Base-by-base conservation (phyloP, 2,113 vertebrate genomes). In the Hassar affinis region DNA sequence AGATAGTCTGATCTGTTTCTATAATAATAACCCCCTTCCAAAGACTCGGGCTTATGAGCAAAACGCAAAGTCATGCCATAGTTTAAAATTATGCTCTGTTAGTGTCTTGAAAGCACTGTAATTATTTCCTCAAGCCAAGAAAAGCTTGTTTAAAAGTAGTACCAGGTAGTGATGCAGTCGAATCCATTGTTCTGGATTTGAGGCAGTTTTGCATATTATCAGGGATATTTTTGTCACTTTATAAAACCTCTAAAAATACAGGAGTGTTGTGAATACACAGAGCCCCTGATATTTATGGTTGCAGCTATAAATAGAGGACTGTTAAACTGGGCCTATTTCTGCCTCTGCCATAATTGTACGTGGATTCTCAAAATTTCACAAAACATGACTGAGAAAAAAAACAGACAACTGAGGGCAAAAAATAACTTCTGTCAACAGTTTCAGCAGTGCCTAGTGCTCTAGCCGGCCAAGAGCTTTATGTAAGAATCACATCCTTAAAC, bases 1-100 rank as follows among this genome's bases (percentile, higher is more conserved):
- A 87, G 64, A 86, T 88, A 88, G 86, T 80, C 68, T 68, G 27
- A 79, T 90, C 87, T 86, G 75, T 85, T 85, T 75, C 72, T 76
- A 33, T 76, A 76, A 22, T 71, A 57, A 81, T 68, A 81, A 69
- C 27, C 71, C 61, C 33, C 10, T 81, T 78, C 33, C 51, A 57
- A 74, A 77, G 52, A 49, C 54, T 84, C 18, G 74, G 74, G 30
- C 25, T 83, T 81, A 64, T 68, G 79, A 49, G 75, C 59, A 85
- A 85, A 82, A 83, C 75, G 80, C 78, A 69, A 80, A 74, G 82
- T 54, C 9, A 49, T 85, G 71, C 56, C 42, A 17, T 69, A 71
- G 66, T 86, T 78, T 82, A 77, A 86, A 85, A 85, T 85, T 22
- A 72, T 35, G 30, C 52, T 51, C 18, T 52, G 59, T 59, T 64